phyloP scores from a whole-genome alignment of 64 coral and sea anemone species.

The Anthopleura sola region DNA sequence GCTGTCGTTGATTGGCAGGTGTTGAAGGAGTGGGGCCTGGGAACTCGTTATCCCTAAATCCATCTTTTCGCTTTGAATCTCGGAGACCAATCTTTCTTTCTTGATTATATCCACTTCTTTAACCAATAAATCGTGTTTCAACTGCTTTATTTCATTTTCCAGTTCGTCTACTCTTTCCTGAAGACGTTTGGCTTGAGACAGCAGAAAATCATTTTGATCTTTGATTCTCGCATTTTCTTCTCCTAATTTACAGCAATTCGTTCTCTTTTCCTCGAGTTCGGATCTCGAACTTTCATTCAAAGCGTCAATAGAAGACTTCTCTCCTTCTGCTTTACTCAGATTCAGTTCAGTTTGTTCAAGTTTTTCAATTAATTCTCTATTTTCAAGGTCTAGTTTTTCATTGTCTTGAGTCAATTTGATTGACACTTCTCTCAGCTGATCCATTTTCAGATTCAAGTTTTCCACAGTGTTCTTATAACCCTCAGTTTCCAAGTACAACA shows the following conservation, averaged over 20 bases:
- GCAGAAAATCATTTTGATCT: slow-evolving; percentile 48
- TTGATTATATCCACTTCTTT: slow-evolving; percentile 6
- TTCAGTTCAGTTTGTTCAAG: not conserved
- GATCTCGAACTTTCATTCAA: slow-evolving; percentile 17
- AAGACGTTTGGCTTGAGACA: slow-evolving; percentile 58
- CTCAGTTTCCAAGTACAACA: slow-evolving; percentile 84
- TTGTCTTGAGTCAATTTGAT: slow-evolving; percentile 37
- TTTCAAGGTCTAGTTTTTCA: slow-evolving; percentile 63
- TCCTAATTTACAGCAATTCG: not conserved
- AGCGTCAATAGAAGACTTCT: slow-evolving; percentile 12
- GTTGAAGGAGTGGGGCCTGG: not conserved
- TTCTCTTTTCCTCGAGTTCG: slow-evolving; percentile 21
- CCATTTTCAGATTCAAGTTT: not conserved
- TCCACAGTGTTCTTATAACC: slow-evolving; percentile 49
- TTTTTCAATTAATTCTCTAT: slow-evolving; percentile 44
- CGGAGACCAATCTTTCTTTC: slow-evolving; percentile 1
- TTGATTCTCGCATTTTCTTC: slow-evolving; percentile 47
- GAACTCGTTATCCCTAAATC: not conserved
- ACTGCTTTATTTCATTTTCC: slow-evolving; percentile 45
- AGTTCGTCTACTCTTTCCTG: slow-evolving; percentile 69
- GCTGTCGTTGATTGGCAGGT: not conserved
- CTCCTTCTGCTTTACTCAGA: slow-evolving; percentile 1
- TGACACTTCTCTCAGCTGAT: slow-evolving; percentile 19
- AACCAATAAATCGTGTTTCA: slow-evolving; percentile 6
- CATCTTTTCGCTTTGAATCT: not conserved